Percentiles rank a stretch among this genome's conserved stretches.
These are phyloP conservation scores for Sebastes goodei DNA, from an alignment of 2,797 vertebrate genomes.

Conservation along the genomic window DNA sequence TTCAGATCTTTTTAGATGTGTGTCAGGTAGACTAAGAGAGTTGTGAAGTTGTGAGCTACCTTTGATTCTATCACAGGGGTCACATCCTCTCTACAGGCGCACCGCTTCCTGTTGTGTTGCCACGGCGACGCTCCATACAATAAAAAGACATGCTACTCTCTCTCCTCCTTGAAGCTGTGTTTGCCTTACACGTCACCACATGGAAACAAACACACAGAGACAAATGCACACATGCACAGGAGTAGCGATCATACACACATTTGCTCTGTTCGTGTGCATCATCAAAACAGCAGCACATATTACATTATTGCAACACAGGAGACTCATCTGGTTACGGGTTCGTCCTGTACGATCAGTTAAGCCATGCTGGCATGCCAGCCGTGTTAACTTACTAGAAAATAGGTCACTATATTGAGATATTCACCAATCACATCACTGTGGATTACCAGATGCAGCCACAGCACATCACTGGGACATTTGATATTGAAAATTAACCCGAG, in stretches of 20 bases:
- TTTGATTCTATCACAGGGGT: conserved; percentile 40
- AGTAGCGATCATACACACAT: background rate
- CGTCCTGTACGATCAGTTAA: conserved; percentile 62
- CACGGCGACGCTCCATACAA: conserved; percentile 49
- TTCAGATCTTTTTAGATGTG: background rate
- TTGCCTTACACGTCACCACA: conserved; percentile 38
- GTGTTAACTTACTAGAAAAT: conserved; percentile 67
- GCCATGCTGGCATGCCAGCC: conserved; percentile 56
- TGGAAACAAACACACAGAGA: conserved; percentile 23
- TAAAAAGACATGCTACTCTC: conserved; percentile 31
- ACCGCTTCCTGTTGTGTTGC: conserved; percentile 64
- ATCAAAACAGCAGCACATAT: conserved; percentile 40
- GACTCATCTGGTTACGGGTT: conserved; percentile 58
- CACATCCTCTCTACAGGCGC: conserved; percentile 41
- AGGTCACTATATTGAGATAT: conserved; percentile 78
- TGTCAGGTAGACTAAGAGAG: background rate
- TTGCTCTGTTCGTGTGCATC: background rate
- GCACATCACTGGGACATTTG: conserved; percentile 70
- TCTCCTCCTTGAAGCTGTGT: conserved; percentile 39
- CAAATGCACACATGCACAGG: background rate
- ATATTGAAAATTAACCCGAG: conserved; percentile 76
- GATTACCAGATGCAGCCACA: conserved; percentile 73
- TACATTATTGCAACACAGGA: conserved; percentile 50
- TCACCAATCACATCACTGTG: conserved; percentile 79
- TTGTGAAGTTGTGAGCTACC: conserved; percentile 3